Base-by-base conservation (phyloP, 2,797 vertebrate species). In the Gymnothorax reevesii region DNA sequence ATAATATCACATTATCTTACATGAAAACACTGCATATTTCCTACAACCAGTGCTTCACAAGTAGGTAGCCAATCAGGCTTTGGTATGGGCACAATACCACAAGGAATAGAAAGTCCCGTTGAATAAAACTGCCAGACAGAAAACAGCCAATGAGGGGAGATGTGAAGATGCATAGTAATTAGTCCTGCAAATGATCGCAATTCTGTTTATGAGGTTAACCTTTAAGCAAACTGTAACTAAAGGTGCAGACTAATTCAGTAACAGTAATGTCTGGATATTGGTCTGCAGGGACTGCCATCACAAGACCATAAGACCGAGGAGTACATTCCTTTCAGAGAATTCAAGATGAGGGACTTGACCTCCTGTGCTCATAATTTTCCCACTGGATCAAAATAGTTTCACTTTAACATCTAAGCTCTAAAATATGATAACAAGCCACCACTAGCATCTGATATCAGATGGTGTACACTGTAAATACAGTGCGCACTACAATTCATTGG, bases 351-450 rank as follows among this genome's bases (percentile, higher is more conserved):
- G n/a, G 42, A 22, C n/a, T 60, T 55, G 60, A 62, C 79, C 85
- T 80, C n/a, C 7, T 55, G 20, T 80, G 52, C 77, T 86, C 66
- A 66, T 54, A 13, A 83, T 86, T 33, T 80, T 79, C 42, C 85
- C 77, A 27, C 52, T 20, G n/a, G 9, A 10, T 86, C 75, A 79
- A 62, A 54, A 62, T 7, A 62, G 85, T 60, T 86, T n/a, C 59
- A 6, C 33, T 80, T 33, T 49, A 84, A 84, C 7, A 69, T 22
- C 60, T 33, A 2, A 59, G 60, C 12, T 71, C 84, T 13, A 77
- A 62, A 57, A 42, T 55, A 77, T 22, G 84, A 59, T 77, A n/a
- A 84, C 62, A 54, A 83, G 25, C 55, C 12, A 33, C 12, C 13
- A 33, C 55, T 59, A 22, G 7, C 20, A 3, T 57, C 17, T 55